A percentile compares a stretch with the other conserved stretches of the same genome.
Evolutionary conservation across 2,113 vertebrate species (phyloP).

Genomic region (Heterotis niloticus): DNA sequence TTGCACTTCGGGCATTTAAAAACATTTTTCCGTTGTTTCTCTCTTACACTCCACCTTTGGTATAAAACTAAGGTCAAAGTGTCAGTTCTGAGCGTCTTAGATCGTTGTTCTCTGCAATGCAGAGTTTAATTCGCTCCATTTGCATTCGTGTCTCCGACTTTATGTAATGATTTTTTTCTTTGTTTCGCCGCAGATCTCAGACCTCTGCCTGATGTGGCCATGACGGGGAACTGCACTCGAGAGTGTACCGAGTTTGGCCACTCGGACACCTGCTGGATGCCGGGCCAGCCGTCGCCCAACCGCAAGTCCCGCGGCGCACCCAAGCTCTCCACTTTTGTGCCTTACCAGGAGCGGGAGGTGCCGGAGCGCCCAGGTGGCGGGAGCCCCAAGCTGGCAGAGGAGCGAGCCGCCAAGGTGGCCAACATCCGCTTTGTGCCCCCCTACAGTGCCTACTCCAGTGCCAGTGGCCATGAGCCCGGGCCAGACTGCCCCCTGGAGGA

Average conservation of each 20-base stretch:
- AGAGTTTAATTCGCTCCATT: neutral
- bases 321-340: conserved; percentile 98
- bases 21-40: neutral
- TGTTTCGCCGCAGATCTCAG: conserved; percentile 74
- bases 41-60: neutral
- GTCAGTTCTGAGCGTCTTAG: neutral
- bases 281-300: conserved; percentile 85
- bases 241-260: conserved; percentile 97
- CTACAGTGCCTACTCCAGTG: conserved; percentile 96
- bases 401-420: conserved; percentile 87
- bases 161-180: neutral
- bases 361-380: conserved; percentile 86
- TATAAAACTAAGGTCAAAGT: neutral
- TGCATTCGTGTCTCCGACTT: neutral
- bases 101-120: neutral
- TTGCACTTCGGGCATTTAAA: neutral
- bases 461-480: conserved; percentile 82
- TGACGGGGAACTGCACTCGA: conserved; percentile 94
- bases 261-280: conserved; percentile 98
- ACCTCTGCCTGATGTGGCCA: conserved; percentile 92
- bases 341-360: conserved; percentile 96
- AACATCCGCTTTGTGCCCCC: conserved; percentile 94
- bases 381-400: conserved; percentile 89
- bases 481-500: conserved; percentile 94
- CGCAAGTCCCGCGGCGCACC: conserved; percentile 84